Percentiles rank a stretch among this genome's conserved stretches.
Conservation (phyloP, 2,888 invertebrate genomes). For the Therioaphis trifolii region DNA sequence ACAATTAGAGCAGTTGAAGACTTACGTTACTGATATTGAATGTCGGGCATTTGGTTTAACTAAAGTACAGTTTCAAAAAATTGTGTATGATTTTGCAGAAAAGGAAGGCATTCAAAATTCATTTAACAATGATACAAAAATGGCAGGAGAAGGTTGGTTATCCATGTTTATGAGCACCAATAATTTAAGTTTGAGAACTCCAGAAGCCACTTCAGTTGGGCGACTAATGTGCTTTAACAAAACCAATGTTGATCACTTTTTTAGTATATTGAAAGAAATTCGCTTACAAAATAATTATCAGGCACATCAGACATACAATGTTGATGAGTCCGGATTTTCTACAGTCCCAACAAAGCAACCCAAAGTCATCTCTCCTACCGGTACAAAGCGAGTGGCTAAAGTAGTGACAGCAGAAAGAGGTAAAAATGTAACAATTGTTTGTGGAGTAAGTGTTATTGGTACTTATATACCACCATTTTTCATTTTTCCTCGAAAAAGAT, state of each 20-base stretch:
- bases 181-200: conserved; percentile 45
- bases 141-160: no score
- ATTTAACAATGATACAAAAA: conserved; percentile 63
- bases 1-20: conserved; percentile 51
- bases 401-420: conserved; percentile 63
- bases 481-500: conserved; percentile 59
- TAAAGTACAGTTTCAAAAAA: background rate
- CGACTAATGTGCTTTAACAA: conserved; percentile 29
- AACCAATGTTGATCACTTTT: conserved; percentile 28
- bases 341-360: conserved; percentile 43
- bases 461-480: conserved; percentile 64
- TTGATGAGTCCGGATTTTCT: conserved; percentile 30
- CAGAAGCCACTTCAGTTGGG: conserved; percentile 20
- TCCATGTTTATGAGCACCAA: conserved; percentile 57
- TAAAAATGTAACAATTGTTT: conserved; percentile 61
- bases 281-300: background rate
- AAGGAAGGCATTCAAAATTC: conserved; percentile 64
- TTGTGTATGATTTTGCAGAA: conserved; percentile 64
- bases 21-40: conserved; percentile 38
- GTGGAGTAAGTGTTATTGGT: conserved; percentile 60
- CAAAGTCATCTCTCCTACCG: conserved; percentile 43
- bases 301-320: conserved; percentile 13
- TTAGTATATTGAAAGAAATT: conserved; percentile 1
- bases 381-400: conserved; percentile 63
- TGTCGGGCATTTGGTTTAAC: conserved; percentile 11